phyloP scores from a whole-genome alignment of 2,797 vertebrate species.

The Synaphobranchus kaupii region DNA sequence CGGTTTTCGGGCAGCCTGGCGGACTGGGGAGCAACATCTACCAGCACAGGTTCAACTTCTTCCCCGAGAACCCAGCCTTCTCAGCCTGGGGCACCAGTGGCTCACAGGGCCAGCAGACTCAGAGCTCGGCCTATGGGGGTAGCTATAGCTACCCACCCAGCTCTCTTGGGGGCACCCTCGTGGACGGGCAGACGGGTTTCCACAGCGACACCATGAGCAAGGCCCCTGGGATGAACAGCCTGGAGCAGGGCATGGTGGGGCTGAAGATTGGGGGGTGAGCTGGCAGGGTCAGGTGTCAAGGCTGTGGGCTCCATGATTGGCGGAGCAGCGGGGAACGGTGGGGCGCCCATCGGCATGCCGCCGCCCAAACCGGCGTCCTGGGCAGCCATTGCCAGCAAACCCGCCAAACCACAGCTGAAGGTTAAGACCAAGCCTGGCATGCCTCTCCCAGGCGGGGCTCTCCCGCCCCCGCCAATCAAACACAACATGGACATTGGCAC shows the following conservation, averaged over 20 bases:
- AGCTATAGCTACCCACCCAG: slow-evolving; percentile 97
- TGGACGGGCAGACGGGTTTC: slow-evolving; percentile 95
- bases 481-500: slow-evolving; percentile 98
- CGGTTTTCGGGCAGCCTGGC: slow-evolving; percentile 94
- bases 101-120: slow-evolving; percentile 96
- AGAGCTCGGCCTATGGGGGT: slow-evolving; percentile 91
- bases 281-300: slow-evolving; percentile 86
- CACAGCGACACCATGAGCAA: slow-evolving; percentile 92
- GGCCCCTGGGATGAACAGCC: slow-evolving; percentile 95
- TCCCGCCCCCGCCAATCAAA: slow-evolving; percentile 91
- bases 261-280: slow-evolving; percentile 89
- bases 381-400: slow-evolving; percentile 97
- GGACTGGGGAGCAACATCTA: slow-evolving; percentile 95
- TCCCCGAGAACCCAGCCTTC: slow-evolving; percentile 96
- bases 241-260: slow-evolving; percentile 96
- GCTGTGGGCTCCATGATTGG: slow-evolving; percentile 88
- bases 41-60: slow-evolving; percentile 93
- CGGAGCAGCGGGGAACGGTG: slow-evolving; percentile 75
- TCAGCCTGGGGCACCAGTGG: slow-evolving; percentile 95
- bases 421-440: slow-evolving; percentile 86
- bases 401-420: slow-evolving; percentile 90
- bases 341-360: slow-evolving; percentile 84
- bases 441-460: slow-evolving; percentile 71
- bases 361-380: slow-evolving; percentile 92
- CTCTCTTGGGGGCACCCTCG: slow-evolving; percentile 92